A percentile compares a stretch with the other conserved stretches of the same genome.
Conservation (phyloP, 2,797 vertebrate genomes). For the Xenops minutus region DNA sequence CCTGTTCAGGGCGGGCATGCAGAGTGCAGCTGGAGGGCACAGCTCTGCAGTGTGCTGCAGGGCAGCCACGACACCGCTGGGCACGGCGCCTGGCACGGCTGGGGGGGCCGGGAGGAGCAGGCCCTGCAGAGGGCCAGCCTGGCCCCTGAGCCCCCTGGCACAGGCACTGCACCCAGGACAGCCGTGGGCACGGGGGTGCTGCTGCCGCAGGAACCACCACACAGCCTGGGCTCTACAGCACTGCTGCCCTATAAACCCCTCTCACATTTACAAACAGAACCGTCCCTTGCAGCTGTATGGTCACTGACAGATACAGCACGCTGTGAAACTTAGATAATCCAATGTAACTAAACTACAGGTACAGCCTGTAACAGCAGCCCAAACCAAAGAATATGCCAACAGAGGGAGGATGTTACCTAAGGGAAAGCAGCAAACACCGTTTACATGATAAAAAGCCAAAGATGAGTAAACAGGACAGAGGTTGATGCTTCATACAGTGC, state of each 20-base stretch:
- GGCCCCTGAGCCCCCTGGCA: not conserved
- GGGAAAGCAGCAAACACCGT: not conserved
- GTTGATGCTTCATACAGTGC: not conserved
- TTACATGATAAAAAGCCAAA: not conserved
- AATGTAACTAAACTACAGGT: not conserved
- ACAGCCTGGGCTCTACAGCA: too few species aligned
- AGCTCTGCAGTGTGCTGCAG: fast-evolving
- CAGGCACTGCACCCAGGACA: too few species aligned
- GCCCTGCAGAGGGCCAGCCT: not conserved
- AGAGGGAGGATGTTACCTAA: not conserved
- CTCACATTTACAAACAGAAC: not conserved
- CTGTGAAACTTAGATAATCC: not conserved
- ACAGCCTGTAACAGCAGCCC: not conserved
- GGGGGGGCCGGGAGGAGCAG: too few species aligned
- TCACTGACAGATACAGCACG: not conserved
- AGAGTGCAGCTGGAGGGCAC: not conserved
- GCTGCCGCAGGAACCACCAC: too few species aligned
- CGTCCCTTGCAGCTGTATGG: not conserved
- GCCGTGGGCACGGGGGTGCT: too few species aligned
- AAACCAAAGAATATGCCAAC: not conserved
- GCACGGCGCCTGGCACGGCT: too few species aligned
- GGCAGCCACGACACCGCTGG: too few species aligned
- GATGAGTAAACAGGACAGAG: not conserved
- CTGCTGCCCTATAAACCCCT: not conserved
- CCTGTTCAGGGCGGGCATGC: not conserved